Percentiles rank a stretch among this genome's conserved stretches.
Conservation (phyloP, 2,797 vertebrate species). For the Hydrolagus colliei region DNA sequence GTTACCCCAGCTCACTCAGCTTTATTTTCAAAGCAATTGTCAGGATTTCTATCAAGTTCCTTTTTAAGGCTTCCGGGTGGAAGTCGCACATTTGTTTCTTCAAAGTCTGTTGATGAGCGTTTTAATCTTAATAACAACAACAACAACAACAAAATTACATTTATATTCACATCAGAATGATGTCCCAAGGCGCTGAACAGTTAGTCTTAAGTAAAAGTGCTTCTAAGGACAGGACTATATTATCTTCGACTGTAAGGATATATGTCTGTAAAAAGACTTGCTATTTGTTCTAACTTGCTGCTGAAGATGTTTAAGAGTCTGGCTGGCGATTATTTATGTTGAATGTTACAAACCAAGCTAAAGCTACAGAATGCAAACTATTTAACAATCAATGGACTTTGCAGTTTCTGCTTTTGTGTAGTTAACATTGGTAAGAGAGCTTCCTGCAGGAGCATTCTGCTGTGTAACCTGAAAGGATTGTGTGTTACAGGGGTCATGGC, state of each 20-base stretch:
- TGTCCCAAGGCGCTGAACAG: no score
- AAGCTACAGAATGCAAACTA: not conserved
- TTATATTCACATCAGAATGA: no score
- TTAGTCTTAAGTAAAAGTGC: not conserved
- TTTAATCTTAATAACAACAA: not conserved
- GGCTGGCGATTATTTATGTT: not conserved
- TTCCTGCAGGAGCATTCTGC: not conserved
- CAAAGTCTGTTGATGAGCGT: not conserved
- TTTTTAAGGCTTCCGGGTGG: no score
- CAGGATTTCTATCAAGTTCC: no score
- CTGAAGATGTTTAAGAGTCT: not conserved
- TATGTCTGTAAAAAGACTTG: not conserved
- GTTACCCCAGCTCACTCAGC: no score
- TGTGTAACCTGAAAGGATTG: not conserved
- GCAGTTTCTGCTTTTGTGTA: not conserved
- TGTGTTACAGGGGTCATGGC: slow-evolving; percentile 16
- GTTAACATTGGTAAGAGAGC: not conserved
- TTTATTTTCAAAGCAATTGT: no score
- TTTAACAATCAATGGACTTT: not conserved
- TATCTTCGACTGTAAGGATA: not conserved
- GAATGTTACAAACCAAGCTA: not conserved
- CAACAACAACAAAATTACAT: no score
- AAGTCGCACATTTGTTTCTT: not conserved
- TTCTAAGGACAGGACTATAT: not conserved
- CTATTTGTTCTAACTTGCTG: not conserved